phyloP scores from a whole-genome alignment of 2,888 invertebrate genomes.

The Oligia strigilis region DNA sequence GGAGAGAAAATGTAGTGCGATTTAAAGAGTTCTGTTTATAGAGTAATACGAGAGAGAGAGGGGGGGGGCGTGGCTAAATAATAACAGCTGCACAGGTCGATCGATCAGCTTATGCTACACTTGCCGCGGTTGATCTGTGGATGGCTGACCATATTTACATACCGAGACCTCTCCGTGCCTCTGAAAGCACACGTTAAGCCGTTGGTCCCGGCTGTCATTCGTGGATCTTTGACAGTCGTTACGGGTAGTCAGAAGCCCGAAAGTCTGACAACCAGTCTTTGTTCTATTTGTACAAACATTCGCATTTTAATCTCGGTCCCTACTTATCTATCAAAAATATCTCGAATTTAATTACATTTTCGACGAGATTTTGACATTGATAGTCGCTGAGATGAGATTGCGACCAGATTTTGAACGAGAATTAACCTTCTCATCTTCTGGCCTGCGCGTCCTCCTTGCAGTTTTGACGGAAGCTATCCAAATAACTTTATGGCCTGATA shows the following conservation, averaged over 20 bases:
- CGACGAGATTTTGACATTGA: not conserved
- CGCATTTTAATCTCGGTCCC: not conserved
- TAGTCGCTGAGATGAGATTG: not conserved
- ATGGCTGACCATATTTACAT: too few relatives aligned
- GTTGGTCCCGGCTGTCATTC: too few relatives aligned
- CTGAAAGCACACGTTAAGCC: too few relatives aligned
- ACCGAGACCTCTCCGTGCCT: too few relatives aligned
- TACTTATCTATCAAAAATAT: not conserved
- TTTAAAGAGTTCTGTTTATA: conserved; percentile 19
- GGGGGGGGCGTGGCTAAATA: too few relatives aligned
- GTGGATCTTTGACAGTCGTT: too few relatives aligned
- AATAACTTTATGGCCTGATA: not conserved
- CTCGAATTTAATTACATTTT: not conserved
- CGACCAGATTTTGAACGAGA: not conserved
- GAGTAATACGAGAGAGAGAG: not conserved
- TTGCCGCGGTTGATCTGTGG: too few relatives aligned
- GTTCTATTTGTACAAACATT: not conserved
- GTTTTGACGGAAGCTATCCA: not conserved
- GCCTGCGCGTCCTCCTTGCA: too few relatives aligned
- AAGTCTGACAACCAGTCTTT: too few relatives aligned
- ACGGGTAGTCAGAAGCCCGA: too few relatives aligned
- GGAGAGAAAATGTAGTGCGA: conserved; percentile 30
- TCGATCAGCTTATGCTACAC: too few relatives aligned
- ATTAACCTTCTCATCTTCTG: not conserved
- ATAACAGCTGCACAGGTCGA: too few relatives aligned